Conservation (phyloP, 1,140 invertebrate genomes). For the Linepithema humile region DNA sequence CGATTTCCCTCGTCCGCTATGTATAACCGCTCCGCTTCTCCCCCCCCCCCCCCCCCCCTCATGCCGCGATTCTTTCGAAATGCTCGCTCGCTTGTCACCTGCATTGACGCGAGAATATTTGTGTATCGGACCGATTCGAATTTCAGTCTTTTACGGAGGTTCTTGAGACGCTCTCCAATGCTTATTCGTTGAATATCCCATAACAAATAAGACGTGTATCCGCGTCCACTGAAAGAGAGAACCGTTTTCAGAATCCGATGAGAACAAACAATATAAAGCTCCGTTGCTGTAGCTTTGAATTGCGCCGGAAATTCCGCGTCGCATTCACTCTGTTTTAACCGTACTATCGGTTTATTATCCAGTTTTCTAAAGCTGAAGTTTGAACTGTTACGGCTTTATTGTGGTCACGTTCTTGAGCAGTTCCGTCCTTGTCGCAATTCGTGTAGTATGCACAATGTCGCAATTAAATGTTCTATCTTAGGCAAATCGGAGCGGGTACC, state of each 20-base stretch:
- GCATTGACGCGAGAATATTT: conserved; percentile 30
- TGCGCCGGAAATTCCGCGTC: conserved; percentile 3
- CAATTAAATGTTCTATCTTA: conserved; percentile 36
- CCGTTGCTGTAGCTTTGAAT: background rate
- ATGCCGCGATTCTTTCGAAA: background rate
- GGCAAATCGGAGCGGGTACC: conserved; percentile 11
- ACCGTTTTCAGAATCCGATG: background rate
- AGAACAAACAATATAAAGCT: conserved; percentile 29
- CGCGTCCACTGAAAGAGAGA: background rate
- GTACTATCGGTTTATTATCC: conserved; percentile 37
- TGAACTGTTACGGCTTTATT: background rate
- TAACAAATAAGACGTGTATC: conserved; percentile 49
- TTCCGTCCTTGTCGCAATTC: background rate
- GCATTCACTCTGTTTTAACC: conserved; percentile 1
- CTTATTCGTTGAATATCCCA: conserved; percentile 25
- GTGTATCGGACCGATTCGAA: conserved; percentile 28
- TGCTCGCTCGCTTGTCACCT: background rate
- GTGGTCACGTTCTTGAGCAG: conserved; percentile 28
- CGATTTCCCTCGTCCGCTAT: background rate
- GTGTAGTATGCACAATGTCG: background rate
- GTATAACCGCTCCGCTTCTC: conserved; percentile 1
- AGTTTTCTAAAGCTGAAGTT: background rate
- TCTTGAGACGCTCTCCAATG: background rate
- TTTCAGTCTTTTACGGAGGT: conserved; percentile 46
- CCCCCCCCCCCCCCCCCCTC: no score